Percentiles rank a stretch among this genome's conserved stretches.
Evolutionary conservation across 2,797 vertebrate genomes (phyloP).

Genomic region (Bovichtus diacanthus): DNA sequence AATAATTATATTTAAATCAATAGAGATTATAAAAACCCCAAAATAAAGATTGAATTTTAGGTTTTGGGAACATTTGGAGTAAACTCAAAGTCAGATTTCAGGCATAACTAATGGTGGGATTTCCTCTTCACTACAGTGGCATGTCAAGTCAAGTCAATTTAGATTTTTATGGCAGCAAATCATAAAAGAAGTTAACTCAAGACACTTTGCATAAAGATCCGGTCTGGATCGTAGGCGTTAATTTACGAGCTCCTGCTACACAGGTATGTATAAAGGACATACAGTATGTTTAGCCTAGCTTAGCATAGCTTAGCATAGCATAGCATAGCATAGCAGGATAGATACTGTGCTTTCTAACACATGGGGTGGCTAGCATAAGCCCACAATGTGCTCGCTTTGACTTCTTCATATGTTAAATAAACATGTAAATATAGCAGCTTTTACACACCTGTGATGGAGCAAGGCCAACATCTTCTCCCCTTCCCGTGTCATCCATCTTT

Average conservation of each 20-base stretch:
- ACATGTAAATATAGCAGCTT: background rate
- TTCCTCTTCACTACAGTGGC: background rate
- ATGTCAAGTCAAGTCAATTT: no score
- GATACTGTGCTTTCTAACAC: no score
- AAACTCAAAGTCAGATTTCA: background rate
- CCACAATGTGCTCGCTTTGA: background rate
- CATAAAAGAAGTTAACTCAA: no score
- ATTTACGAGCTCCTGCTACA: no score
- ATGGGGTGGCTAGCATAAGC: no score
- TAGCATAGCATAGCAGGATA: no score
- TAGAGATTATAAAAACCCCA: background rate
- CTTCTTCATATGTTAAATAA: background rate
- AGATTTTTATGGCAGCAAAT: no score
- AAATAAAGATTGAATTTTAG: background rate
- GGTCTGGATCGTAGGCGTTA: no score
- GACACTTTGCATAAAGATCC: no score
- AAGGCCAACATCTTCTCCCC: background rate
- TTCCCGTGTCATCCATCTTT: background rate
- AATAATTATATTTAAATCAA: background rate
- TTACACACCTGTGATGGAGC: background rate
- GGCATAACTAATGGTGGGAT: background rate
- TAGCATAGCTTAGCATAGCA: no score
- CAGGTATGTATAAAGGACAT: no score
- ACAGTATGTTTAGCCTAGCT: no score
- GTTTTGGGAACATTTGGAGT: background rate